A percentile compares a stretch with the other conserved stretches of the same genome.
phyloP scores from a whole-genome alignment of 2,113 vertebrate genomes.

The Tichodroma muraria region DNA sequence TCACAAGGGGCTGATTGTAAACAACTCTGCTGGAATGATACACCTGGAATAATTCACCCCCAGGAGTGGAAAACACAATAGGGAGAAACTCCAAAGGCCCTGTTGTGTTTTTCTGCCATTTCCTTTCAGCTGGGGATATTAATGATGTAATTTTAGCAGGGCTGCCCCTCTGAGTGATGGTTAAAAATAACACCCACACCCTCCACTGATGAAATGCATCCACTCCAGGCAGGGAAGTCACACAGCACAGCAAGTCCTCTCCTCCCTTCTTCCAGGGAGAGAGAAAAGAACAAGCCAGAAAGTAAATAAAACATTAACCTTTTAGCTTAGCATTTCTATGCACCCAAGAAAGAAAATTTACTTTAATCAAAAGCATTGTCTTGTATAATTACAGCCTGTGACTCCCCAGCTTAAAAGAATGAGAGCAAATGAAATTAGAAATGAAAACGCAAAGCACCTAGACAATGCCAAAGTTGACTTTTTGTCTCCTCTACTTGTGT shows the following conservation, averaged over 20 bases:
- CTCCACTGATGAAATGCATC: slow-evolving; percentile 68
- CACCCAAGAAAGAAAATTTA: not conserved
- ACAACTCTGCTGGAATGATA: not conserved
- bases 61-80: not conserved
- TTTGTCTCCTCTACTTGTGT: not conserved
- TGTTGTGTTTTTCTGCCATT: not conserved
- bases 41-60: not conserved
- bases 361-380: not conserved
- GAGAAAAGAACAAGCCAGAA: not conserved
- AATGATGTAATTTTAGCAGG: slow-evolving; percentile 69
- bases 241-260: slow-evolving; percentile 18
- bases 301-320: not conserved
- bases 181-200: slow-evolving; percentile 57
- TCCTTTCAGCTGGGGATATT: slow-evolving; percentile 49
- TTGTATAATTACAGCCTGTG: not conserved
- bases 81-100: not conserved
- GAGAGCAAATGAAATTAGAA: not conserved
- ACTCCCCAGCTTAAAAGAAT: not conserved
- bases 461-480: not conserved
- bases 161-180: slow-evolving; percentile 41
- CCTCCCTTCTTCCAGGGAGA: not conserved
- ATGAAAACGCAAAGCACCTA: not conserved
- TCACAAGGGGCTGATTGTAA: not conserved
- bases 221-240: slow-evolving; percentile 55
- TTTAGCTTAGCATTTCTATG: not conserved